Conservation (phyloP, 1,140 invertebrate genomes). For the Penaeus chinensis region DNA sequence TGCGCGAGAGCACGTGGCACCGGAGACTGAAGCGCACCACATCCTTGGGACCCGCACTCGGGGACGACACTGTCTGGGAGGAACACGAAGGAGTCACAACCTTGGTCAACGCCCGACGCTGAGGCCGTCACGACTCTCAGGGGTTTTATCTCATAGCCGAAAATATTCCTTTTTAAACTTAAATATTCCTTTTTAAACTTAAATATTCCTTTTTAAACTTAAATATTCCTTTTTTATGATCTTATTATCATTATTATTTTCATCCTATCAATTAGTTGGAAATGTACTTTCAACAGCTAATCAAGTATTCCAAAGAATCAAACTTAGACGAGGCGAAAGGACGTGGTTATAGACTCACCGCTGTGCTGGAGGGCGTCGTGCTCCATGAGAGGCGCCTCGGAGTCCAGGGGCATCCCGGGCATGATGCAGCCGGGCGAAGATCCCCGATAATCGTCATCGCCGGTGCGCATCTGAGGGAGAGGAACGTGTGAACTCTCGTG, state of each 20-base stretch:
- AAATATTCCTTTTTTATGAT: too few species aligned
- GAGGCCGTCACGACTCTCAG: too few species aligned
- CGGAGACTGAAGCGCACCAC: constrained; percentile 56
- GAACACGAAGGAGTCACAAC: neutral
- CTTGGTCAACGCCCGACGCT: too few species aligned
- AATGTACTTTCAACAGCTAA: neutral
- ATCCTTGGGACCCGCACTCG: constrained; percentile 42
- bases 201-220: too few species aligned
- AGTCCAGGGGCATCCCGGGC: neutral
- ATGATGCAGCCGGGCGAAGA: constrained; percentile 16
- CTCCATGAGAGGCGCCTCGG: constrained; percentile 1
- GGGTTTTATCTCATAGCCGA: too few species aligned
- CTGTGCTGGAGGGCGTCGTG: constrained; percentile 19
- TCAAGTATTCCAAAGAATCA: neutral
- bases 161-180: too few species aligned
- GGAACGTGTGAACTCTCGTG: too few species aligned
- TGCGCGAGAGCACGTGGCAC: constrained; percentile 44
- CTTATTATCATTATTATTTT: too few species aligned
- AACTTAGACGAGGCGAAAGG: neutral
- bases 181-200: too few species aligned
- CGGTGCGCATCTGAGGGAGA: constrained; percentile 9
- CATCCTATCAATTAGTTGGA: too few species aligned
- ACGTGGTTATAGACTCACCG: constrained; percentile 14
- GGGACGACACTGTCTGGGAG: constrained; percentile 52
- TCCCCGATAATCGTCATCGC: constrained; percentile 27